Evolutionary conservation across 1,140 invertebrate species (phyloP), one percentile per base, ranked within the genome.

Genomic region (Mya arenaria): DNA sequence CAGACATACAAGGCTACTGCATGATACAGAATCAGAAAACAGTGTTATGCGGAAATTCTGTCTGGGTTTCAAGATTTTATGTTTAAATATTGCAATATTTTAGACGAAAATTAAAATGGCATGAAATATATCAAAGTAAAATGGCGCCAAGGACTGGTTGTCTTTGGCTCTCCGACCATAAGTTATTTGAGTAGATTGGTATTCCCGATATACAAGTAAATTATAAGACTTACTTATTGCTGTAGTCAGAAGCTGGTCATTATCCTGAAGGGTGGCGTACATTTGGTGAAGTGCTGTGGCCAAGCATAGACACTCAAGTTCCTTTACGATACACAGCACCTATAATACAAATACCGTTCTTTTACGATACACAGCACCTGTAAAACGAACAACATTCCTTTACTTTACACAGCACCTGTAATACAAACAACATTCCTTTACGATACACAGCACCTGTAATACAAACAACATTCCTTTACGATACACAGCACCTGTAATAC

Each of bases 281-380:
- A 65, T 4, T 2, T 34, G 36, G 8, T 65, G 58, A 32, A 63
- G 68, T n/a, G 79, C 39, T 30, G 37, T 82, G 39, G 69, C 79
- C 1, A 82, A 39, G 73, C 79, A 72, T 15, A 82, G 62, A 56
- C 41, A 55, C n/a, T 82, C 79, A 8, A 82, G 68, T 48, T 82
- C 69, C 34, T 82, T 82, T 23, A 82, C 79, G 52, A 34, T 37
- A 66, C 71, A 66, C 79, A 82, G 4, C 15, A 62, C 23, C 79
- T 80, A 56, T 15, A 55, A 32, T 48, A 19, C 2, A 30, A 60
- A 37, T 68, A 17, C 1, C 25, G n/a, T 39, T 4, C 36, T 19
- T 23, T 4, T n/a, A 36, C n/a, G 3, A 19, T 36, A 17, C 19
- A n/a, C 10, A 34, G 19, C 39, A 19, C 30, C 39, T 39, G 5